A percentile compares a stretch with the other conserved stretches of the same genome.
Conservation (phyloP, 2,113 vertebrate species). For the Takifugu bimaculatus region DNA sequence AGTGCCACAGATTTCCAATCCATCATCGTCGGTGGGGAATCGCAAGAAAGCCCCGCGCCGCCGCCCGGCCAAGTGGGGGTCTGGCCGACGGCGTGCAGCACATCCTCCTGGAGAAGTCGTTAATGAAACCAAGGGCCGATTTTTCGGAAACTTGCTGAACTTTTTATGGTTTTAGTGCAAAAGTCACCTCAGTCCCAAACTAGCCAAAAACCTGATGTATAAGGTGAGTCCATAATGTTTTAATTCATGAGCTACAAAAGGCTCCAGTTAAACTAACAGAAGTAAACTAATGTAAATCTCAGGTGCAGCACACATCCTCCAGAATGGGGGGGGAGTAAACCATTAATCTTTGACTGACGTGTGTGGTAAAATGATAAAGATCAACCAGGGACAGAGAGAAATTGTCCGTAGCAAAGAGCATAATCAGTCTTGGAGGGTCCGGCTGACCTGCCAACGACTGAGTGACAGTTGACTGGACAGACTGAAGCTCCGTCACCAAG, state of each 20-base stretch:
- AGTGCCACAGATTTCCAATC: conserved; percentile 38
- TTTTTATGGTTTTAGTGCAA: conserved; percentile 22
- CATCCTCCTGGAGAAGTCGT: conserved; percentile 47
- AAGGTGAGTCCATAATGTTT: background rate
- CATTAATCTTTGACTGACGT: conserved; percentile 35
- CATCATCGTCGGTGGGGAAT: conserved; percentile 39
- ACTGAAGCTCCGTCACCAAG: too few relatives aligned
- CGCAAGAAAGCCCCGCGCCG: conserved; percentile 9
- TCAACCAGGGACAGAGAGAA: conserved; percentile 32
- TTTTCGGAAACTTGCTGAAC: conserved; percentile 22
- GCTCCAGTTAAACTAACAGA: conserved; percentile 14
- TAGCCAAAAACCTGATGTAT: background rate
- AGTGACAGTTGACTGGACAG: background rate
- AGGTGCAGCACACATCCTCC: conserved; percentile 34
- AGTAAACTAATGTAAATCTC: conserved; percentile 36
- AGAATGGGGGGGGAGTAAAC: conserved; percentile 29
- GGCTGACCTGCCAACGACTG: conserved; percentile 23
- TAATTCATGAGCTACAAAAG: conserved; percentile 4
- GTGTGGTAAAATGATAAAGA: conserved; percentile 51
- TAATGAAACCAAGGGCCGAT: conserved; percentile 38
- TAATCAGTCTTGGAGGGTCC: conserved; percentile 37
- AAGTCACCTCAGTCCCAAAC: conserved; percentile 17
- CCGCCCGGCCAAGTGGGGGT: conserved; percentile 27
- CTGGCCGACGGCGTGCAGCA: conserved; percentile 24
- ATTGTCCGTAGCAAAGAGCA: conserved; percentile 20